phyloP scores from a whole-genome alignment of 2,888 invertebrate species.

The Acanthosepion pharaonis region DNA sequence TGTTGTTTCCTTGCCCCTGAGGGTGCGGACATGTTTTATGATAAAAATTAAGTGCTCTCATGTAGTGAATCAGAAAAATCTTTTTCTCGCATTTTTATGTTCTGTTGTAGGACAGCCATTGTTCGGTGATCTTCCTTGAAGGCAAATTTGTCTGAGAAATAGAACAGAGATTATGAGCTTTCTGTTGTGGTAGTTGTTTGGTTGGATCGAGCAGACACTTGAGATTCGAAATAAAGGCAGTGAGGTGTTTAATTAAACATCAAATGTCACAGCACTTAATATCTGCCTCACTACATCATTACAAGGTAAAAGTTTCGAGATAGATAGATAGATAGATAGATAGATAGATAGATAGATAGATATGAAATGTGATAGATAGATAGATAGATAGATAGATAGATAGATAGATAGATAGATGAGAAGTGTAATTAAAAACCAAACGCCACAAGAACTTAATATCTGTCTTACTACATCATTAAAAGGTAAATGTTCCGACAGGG shows the following conservation, averaged over 20 bases:
- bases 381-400: too few relatives aligned
- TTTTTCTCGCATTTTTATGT: background rate
- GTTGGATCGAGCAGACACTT: background rate
- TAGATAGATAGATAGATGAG: too few relatives aligned
- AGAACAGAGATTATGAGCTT: background rate
- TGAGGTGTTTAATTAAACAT: background rate
- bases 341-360: background rate
- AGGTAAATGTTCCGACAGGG: too few relatives aligned
- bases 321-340: background rate
- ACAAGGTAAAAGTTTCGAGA: background rate
- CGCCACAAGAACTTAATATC: too few relatives aligned
- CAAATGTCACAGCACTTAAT: background rate
- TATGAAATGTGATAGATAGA: too few relatives aligned
- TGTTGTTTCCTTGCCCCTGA: background rate
- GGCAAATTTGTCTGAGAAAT: background rate
- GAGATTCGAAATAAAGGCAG: background rate
- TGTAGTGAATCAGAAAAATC: background rate
- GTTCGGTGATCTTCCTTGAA: background rate
- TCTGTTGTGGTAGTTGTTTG: background rate
- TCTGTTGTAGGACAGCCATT: background rate
- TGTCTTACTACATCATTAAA: too few relatives aligned
- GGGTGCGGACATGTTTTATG: background rate
- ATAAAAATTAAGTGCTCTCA: background rate
- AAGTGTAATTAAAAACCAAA: too few relatives aligned
- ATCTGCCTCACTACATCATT: background rate